Percentiles rank a stretch among this genome's conserved stretches.
These are phyloP conservation scores for Emydocephalus ijimae DNA, from an alignment of 2,113 vertebrate species.

Conservation along the genomic window DNA sequence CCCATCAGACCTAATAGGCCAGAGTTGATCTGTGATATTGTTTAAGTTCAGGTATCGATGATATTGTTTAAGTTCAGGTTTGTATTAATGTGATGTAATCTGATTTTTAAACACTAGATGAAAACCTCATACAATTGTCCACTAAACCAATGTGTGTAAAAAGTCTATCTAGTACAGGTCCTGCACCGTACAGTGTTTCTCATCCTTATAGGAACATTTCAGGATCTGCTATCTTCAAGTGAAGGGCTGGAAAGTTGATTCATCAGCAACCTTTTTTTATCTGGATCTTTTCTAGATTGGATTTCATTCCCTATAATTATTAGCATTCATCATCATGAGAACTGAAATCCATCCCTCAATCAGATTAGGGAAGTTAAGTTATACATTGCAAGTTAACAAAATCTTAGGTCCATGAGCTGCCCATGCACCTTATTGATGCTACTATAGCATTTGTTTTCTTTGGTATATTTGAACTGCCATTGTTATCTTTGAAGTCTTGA, in stretches of 20 bases:
- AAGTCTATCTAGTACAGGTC: neutral
- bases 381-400: neutral
- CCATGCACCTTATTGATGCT: neutral
- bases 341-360: neutral
- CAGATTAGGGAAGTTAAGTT: neutral
- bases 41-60: neutral
- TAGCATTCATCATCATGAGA: neutral
- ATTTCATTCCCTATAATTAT: neutral
- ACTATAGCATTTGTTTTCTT: neutral
- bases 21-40: neutral
- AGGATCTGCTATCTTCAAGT: neutral
- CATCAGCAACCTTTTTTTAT: neutral
- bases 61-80: neutral
- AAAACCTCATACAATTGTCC: neutral
- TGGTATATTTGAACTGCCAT: neutral
- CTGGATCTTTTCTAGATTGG: neutral
- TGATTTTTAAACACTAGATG: neutral
- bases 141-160: neutral
- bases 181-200: neutral
- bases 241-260: neutral
- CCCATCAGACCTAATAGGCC: neutral
- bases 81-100: neutral
- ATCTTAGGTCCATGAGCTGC: neutral
- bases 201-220: neutral
- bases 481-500: neutral